Base-by-base conservation (phyloP, 2,888 invertebrate genomes). In the Willowsia nigromaculata region DNA sequence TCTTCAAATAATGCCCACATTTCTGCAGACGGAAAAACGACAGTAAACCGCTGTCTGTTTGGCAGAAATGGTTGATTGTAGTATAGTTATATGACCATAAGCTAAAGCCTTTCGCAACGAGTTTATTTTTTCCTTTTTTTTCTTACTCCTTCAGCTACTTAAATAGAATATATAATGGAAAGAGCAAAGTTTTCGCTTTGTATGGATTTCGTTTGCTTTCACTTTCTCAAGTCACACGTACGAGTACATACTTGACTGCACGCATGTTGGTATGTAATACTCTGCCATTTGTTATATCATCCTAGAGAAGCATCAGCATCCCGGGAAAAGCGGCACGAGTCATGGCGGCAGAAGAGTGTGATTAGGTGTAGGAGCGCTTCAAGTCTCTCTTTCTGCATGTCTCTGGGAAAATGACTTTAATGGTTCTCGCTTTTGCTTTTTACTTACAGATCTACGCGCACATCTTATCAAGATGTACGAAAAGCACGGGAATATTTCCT, bases 151-250 rank as follows among this genome's bases (percentile, higher is more conserved):
- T 84, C 50, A 59, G 43, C 37, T 85, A 59, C 85, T 85, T 85
- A 62, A 85, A 76, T 30, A 53, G 43, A 59, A 76, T 76, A 25
- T 40, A 76, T 53, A 76, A 76, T 76, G 62, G 40, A 74, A 76
- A 76, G 85, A 85, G 85, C 59, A 85, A 85, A 85, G 76, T 76
- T 85, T 85, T 56, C 37, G 56, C 68, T 30, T 18, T 76, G 76
- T 53, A 76, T 76, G 13, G 50, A 76, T 84, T 84, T 74, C 84
- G 40, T 74, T 47, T 37, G n/a, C 43, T 27, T 43, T 47, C 47
- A 62, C 47, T 62, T 43, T 47, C 43, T 43, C 43, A 40, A 71
- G 71, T 43, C 71, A 43, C 71, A 76, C 76, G 50, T 76, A 76
- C 50, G 18, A 18, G 18, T n/a, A 76, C 76, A 76, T 53, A 50